These are phyloP conservation scores for Hyppa rectilinea DNA, from an alignment of 2,888 invertebrate species.

Conservation along the genomic window DNA sequence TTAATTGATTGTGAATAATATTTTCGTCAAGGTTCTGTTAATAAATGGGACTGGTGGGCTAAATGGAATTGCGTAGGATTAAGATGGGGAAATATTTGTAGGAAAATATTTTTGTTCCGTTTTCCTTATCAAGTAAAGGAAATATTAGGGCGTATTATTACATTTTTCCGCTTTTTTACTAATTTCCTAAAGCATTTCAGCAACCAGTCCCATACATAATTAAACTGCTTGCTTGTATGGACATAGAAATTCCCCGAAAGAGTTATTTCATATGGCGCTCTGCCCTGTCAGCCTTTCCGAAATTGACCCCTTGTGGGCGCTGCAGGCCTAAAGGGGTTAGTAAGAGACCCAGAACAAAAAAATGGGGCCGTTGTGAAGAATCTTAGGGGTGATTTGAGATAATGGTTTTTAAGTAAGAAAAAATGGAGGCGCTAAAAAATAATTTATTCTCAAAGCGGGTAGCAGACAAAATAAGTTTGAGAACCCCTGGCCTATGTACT, in stretches of 20 bases:
- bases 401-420: no score
- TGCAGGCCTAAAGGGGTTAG: no score
- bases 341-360: no score
- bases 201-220: no score
- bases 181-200: not conserved
- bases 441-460: no score
- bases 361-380: no score
- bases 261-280: not conserved
- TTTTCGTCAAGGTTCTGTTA: conserved; percentile 9
- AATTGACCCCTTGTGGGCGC: no score
- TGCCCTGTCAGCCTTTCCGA: no score
- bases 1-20: conserved; percentile 10
- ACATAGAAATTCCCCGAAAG: not conserved
- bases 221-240: not conserved
- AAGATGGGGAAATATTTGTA: conserved; percentile 12
- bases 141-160: conserved; percentile 2
- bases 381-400: no score
- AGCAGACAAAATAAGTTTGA: no score
- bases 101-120: conserved; percentile 13
- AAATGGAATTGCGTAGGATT: conserved; percentile 19
- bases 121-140: conserved; percentile 22
- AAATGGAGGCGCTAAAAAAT: no score
- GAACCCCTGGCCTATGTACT: no score
- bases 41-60: not conserved
- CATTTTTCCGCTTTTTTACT: conserved; percentile 10